Evolutionary conservation across 2,888 invertebrate species (phyloP), one percentile per base, ranked within the genome.

Genomic region (Agrotis segetum): DNA sequence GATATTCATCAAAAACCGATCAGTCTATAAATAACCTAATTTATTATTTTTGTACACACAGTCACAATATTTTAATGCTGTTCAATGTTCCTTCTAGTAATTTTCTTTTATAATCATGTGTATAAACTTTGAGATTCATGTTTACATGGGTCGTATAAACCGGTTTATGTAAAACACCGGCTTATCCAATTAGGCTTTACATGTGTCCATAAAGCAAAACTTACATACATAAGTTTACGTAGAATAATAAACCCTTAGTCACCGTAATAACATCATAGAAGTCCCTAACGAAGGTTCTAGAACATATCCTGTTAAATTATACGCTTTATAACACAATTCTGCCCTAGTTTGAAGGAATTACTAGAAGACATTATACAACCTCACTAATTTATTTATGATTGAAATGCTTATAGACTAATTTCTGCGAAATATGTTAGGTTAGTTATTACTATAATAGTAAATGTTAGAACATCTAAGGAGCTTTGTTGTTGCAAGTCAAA

Each of bases 381-480:
- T 61, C 69, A 46, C 19, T 74, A 74, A 74, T 77, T 69, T 74
- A 77, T 77, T 69, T 69, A 71, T 60, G n/a, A 76, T 66, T 67
- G 65, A 61, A 68, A 67, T 69, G 47, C 65, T 71, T 56, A 59
- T 55, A 66, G 59, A 44, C 47, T 66, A 59, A 76, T 71, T 59
- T 55, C 47, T 40, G 7, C 52, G 58, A 65, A 56, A 62, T 68
- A 59, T 46, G 58, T 52, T 40, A 49, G 7, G 5, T 29, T 24
- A 24, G 7, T 34, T 7, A n/a, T 1, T 9, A 14, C 5, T 34
- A n/a, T 56, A 56, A n/a, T 56, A 34, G 56, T 56, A 14, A 6
- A 56, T 19, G n/a, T n/a, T n/a, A n/a, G 6, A 56, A 56, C 34
- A n/a, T 24, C 53, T 67, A 21, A 34, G 29, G 34, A 46, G 53